A percentile compares a stretch with the other conserved stretches of the same genome.
Evolutionary conservation across 1,140 invertebrate species (phyloP).

Genomic region (Pseudobourletiella spinata): DNA sequence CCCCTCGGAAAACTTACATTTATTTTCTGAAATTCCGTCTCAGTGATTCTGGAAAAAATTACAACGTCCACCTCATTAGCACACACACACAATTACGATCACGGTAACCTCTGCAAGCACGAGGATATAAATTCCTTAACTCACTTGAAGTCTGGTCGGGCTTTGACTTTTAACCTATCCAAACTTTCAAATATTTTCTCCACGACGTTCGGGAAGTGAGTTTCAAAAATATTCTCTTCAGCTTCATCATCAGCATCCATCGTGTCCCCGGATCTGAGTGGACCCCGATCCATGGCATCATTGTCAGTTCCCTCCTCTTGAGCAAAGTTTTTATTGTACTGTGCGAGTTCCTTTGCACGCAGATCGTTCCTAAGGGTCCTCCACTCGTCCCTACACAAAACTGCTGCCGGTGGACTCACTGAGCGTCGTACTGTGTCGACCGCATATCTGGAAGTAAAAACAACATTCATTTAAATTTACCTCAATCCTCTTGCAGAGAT

Average conservation of each 20-base stretch:
- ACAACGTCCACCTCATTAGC: too few species aligned
- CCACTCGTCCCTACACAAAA: slow-evolving; percentile 20
- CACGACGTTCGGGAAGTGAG: slow-evolving; percentile 17
- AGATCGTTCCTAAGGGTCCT: slow-evolving; percentile 15
- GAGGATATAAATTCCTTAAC: too few species aligned
- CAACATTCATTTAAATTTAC: too few species aligned
- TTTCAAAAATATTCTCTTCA: slow-evolving; percentile 25
- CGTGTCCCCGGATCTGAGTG: neutral
- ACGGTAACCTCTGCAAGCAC: too few species aligned
- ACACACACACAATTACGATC: too few species aligned
- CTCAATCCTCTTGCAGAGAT: too few species aligned
- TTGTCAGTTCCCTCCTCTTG: slow-evolving; percentile 32
- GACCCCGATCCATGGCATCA: neutral
- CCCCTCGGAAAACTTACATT: too few species aligned
- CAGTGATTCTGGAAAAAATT: too few species aligned
- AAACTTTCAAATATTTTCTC: slow-evolving; percentile 22
- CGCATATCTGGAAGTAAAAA: too few species aligned
- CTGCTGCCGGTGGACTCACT: slow-evolving; percentile 11
- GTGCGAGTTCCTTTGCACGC: slow-evolving; percentile 6
- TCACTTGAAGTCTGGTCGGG: neutral
- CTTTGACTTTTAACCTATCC: slow-evolving; percentile 12
- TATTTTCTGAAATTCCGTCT: too few species aligned
- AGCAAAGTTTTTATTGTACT: slow-evolving; percentile 20
- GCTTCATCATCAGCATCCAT: slow-evolving; percentile 31
- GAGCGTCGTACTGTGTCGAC: slow-evolving; percentile 15